Percentiles rank a stretch among this genome's conserved stretches.
Conservation (phyloP, 53 echinoderm and acorn worm genomes). For the Apostichopus leukothele region DNA sequence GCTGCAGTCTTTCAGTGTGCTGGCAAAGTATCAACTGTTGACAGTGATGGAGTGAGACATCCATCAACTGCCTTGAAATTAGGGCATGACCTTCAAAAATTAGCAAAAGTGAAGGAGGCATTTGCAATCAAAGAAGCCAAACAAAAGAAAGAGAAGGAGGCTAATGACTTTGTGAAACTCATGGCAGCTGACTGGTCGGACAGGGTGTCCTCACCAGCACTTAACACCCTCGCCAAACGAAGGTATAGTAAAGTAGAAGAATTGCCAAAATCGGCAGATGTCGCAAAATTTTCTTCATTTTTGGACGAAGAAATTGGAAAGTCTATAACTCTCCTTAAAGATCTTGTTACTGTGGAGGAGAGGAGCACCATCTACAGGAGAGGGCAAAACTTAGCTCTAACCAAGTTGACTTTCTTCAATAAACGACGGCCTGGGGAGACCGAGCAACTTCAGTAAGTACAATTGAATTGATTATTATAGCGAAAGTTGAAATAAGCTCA, state of each 20-base stretch:
- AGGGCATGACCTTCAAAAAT: constrained; percentile 20
- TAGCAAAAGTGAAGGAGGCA: constrained; percentile 12
- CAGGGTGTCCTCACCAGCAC: constrained; percentile 41
- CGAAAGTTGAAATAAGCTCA: too few relatives aligned
- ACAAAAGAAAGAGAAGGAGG: constrained; percentile 15
- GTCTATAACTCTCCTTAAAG: not conserved
- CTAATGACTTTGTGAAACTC: constrained; percentile 22
- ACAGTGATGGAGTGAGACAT: constrained; percentile 12
- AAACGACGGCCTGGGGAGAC: not conserved
- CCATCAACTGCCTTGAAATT: constrained; percentile 29
- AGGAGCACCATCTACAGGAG: not conserved
- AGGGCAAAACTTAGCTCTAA: not conserved
- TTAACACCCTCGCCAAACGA: not conserved
- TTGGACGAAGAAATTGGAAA: not conserved
- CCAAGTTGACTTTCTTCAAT: not conserved
- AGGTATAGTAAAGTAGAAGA: constrained; percentile 2
- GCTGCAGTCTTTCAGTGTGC: too few relatives aligned
- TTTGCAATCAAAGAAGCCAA: constrained; percentile 27
- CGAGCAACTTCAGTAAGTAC: not conserved
- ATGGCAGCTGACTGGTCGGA: constrained; percentile 27
- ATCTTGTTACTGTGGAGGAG: not conserved
- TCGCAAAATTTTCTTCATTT: not conserved
- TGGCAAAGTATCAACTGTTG: not conserved
- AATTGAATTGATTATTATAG: not conserved
- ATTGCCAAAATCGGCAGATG: not conserved